A percentile compares a stretch with the other conserved stretches of the same genome.
phyloP scores from a whole-genome alignment of 2,797 vertebrate species.

The Pygocentrus nattereri region DNA sequence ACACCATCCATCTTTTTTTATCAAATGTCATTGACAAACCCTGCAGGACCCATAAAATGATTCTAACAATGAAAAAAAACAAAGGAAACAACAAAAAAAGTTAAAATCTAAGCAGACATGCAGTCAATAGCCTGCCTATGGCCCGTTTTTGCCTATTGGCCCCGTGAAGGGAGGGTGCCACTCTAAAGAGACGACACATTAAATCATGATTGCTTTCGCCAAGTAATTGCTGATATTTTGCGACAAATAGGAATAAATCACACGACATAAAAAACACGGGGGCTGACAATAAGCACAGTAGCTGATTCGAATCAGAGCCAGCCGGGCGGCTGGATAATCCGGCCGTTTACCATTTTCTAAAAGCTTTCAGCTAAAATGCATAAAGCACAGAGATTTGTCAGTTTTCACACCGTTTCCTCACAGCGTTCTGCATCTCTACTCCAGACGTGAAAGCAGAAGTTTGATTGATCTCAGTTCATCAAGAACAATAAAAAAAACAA shows the following conservation, averaged over 20 bases:
- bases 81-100: conserved; percentile 3
- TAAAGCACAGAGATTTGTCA: not conserved
- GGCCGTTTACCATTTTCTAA: not conserved
- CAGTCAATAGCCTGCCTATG: not conserved
- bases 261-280: not conserved
- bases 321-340: not conserved
- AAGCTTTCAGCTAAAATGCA: not conserved
- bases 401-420: not conserved
- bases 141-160: not conserved
- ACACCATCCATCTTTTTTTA: conserved; percentile 3
- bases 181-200: not conserved
- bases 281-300: not conserved
- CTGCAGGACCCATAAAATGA: not conserved
- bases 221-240: conserved; percentile 27
- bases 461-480: not conserved
- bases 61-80: conserved; percentile 1
- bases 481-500: not conserved
- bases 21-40: conserved; percentile 4
- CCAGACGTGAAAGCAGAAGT: not conserved
- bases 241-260: not conserved
- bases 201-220: conserved; percentile 29
- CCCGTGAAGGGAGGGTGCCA: not conserved
- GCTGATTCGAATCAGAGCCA: not conserved
- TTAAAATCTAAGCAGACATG: conserved; percentile 2
- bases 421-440: not conserved